Evolutionary conservation across 2,797 vertebrate species (phyloP).

Genomic region (Acanthopagrus latus): DNA sequence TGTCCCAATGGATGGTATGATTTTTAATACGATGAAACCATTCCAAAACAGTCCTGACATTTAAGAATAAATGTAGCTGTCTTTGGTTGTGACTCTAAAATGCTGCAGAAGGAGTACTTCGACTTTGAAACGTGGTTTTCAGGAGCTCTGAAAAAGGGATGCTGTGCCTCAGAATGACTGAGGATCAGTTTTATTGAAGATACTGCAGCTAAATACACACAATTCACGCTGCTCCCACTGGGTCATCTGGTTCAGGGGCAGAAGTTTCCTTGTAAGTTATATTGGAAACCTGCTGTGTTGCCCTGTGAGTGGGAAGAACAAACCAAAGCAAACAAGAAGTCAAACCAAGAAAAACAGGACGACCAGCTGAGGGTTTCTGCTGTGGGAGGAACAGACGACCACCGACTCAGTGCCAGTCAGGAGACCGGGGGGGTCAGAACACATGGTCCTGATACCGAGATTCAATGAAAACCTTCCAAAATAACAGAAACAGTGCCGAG

Average conservation of each 20-base stretch:
- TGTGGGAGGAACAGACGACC: conserved; percentile 6
- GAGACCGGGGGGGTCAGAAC: background rate
- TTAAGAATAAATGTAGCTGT: too few species aligned
- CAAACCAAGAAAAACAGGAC: conserved; percentile 21
- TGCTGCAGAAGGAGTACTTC: too few species aligned
- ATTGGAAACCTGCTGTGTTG: background rate
- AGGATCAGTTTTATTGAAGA: background rate
- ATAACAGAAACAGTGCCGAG: conserved; percentile 13
- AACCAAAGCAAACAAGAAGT: conserved; percentile 14
- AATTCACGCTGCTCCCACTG: background rate
- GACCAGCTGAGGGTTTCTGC: conserved; percentile 15
- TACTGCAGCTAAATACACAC: background rate
- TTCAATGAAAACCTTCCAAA: background rate
- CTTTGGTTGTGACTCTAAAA: too few species aligned
- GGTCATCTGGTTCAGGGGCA: background rate
- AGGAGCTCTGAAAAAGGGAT: too few species aligned
- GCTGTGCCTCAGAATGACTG: background rate
- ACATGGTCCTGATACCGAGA: background rate
- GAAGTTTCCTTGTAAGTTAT: background rate
- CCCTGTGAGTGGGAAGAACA: conserved; percentile 20
- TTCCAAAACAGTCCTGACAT: too few species aligned
- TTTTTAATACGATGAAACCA: too few species aligned
- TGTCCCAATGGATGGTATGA: too few species aligned
- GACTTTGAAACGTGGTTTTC: too few species aligned
- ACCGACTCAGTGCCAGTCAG: conserved; percentile 3